A percentile compares a stretch with the other conserved stretches of the same genome.
Evolutionary conservation across 2,113 vertebrate genomes (phyloP).

Genomic region (Sinocyclocheilus maitianheensis): DNA sequence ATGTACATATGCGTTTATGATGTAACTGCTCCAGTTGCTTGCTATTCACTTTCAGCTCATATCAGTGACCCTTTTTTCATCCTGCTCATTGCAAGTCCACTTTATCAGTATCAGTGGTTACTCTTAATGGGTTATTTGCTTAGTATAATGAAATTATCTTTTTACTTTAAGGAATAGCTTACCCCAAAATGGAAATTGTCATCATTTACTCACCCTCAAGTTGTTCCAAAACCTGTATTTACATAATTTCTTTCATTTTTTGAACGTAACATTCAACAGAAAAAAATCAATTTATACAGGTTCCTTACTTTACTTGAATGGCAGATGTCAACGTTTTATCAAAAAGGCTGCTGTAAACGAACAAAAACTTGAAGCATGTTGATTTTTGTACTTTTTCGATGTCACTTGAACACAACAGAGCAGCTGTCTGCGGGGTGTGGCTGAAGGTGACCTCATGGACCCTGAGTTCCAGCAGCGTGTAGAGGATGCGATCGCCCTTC

Average conservation of each 20-base stretch:
- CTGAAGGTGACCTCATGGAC: conserved; percentile 75
- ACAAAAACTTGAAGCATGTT: background rate
- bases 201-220: too few species aligned
- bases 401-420: conserved; percentile 53
- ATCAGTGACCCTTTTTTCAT: background rate
- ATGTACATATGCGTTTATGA: background rate
- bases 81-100: background rate
- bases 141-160: background rate
- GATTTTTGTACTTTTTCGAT: background rate
- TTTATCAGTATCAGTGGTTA: background rate
- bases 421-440: conserved; percentile 60
- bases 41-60: background rate
- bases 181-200: too few species aligned
- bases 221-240: background rate
- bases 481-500: conserved; percentile 68
- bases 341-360: background rate
- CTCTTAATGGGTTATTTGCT: background rate
- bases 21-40: background rate
- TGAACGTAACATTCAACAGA: background rate
- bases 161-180: background rate
- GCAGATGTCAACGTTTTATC: background rate
- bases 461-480: conserved; percentile 76
- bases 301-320: background rate
- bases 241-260: background rate
- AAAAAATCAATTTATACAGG: background rate